Percentiles rank a stretch among this genome's conserved stretches.
These are phyloP conservation scores for Otocyon megalotis DNA, from an alignment of 2,113 vertebrate species.

Conservation along the genomic window DNA sequence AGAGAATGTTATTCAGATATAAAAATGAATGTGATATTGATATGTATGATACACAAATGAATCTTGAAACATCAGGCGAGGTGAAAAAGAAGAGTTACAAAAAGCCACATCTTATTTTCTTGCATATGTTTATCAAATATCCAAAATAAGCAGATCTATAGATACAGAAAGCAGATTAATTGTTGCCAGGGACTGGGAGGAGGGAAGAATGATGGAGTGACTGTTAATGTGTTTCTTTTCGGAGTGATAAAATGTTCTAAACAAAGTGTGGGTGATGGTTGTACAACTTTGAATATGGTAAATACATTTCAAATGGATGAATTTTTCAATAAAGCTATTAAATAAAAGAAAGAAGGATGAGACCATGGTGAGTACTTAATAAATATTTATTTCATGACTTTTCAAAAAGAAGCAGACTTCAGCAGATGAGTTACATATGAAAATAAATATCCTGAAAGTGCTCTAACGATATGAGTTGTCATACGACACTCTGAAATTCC, in stretches of 20 bases:
- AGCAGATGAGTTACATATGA: background rate
- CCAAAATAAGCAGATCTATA: background rate
- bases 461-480: background rate
- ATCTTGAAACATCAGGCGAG: background rate
- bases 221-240: background rate
- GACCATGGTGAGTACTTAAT: background rate
- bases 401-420: background rate
- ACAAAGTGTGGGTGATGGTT: background rate
- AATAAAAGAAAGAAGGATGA: background rate
- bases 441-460: constrained; percentile 23
- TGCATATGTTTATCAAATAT: background rate
- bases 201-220: background rate
- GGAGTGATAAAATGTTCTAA: background rate
- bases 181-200: background rate
- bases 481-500: background rate
- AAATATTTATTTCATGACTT: constrained; percentile 17
- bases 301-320: background rate
- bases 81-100: background rate
- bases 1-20: background rate
- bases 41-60: too few relatives aligned
- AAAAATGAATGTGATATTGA: background rate
- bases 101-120: background rate
- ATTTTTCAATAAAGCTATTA: background rate
- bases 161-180: background rate
- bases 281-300: background rate